Conservation (phyloP, 2,888 invertebrate species). For the Thecocarcelia acutangulata region DNA sequence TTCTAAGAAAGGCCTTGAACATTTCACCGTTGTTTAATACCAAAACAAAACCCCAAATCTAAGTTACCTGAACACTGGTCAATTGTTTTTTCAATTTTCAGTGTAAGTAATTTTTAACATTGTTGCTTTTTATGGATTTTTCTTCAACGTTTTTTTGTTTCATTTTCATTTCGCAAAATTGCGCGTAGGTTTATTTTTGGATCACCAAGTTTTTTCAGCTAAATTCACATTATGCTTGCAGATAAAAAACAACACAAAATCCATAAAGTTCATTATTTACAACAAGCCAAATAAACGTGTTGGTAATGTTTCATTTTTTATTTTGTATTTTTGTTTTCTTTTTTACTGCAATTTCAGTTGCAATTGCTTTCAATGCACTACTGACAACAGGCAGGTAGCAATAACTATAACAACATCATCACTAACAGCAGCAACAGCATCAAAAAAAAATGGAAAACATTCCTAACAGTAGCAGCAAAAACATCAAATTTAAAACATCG, state of each 20-base stretch:
- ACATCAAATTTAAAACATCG: slow-evolving; percentile 34
- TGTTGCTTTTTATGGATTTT: not conserved
- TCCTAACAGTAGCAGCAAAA: slow-evolving; percentile 21
- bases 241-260: not conserved
- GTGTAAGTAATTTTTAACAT: too few relatives aligned
- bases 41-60: too few relatives aligned
- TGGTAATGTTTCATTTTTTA: slow-evolving; percentile 35
- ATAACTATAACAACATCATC: slow-evolving; percentile 40
- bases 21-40: too few relatives aligned
- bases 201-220: slow-evolving; percentile 26
- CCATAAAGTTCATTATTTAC: slow-evolving; percentile 39
- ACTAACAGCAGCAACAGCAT: slow-evolving; percentile 41
- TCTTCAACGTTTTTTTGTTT: not conserved
- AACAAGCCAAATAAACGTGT: slow-evolving; percentile 45
- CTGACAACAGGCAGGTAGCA: slow-evolving; percentile 35
- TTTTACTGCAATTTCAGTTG: slow-evolving; percentile 44
- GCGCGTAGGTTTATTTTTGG: slow-evolving; percentile 56
- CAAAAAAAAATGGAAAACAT: too few relatives aligned
- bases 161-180: slow-evolving; percentile 34
- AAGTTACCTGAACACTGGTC: too few relatives aligned
- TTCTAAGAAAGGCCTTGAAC: too few relatives aligned
- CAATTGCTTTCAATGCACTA: slow-evolving; percentile 45
- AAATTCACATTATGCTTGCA: slow-evolving; percentile 4
- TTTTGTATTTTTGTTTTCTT: slow-evolving; percentile 13
- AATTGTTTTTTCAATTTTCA: too few relatives aligned